Percentiles rank a stretch among this genome's conserved stretches.
These are phyloP conservation scores for Canis aureus DNA, from an alignment of 2,113 vertebrate species.

Conservation along the genomic window DNA sequence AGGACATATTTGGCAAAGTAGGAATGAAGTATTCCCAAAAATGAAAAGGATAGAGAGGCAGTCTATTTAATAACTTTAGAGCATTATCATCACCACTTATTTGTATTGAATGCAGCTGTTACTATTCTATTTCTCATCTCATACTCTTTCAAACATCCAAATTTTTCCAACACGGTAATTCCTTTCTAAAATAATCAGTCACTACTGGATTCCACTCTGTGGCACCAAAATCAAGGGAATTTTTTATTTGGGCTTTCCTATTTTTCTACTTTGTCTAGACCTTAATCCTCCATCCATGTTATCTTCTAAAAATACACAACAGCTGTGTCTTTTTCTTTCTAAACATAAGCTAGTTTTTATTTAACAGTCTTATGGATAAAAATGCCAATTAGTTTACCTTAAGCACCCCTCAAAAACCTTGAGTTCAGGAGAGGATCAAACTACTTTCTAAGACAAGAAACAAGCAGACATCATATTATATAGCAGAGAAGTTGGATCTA, in stretches of 20 bases:
- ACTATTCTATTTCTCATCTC: conserved; percentile 37
- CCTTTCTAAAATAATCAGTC: conserved; percentile 34
- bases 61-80: not conserved
- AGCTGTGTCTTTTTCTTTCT: conserved; percentile 37
- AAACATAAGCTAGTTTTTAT: conserved; percentile 8
- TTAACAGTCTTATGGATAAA: not conserved
- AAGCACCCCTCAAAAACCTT: not conserved
- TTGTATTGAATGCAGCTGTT: not conserved
- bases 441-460: not conserved
- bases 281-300: not conserved
- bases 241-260: conserved; percentile 36
- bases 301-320: conserved; percentile 10
- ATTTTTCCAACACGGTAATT: conserved; percentile 46
- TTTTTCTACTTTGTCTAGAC: conserved; percentile 42
- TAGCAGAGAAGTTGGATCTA: not conserved
- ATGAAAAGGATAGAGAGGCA: not conserved
- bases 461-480: not conserved
- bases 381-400: conserved; percentile 36
- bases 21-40: not conserved
- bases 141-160: conserved; percentile 10
- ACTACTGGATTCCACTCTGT: not conserved
- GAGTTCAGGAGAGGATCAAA: not conserved
- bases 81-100: not conserved
- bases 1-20: not conserved
- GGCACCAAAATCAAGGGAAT: conserved; percentile 28